These are phyloP conservation scores for Stichodactyla helianthus DNA, from an alignment of 64 coral and sea anemone species.

Conservation along the genomic window DNA sequence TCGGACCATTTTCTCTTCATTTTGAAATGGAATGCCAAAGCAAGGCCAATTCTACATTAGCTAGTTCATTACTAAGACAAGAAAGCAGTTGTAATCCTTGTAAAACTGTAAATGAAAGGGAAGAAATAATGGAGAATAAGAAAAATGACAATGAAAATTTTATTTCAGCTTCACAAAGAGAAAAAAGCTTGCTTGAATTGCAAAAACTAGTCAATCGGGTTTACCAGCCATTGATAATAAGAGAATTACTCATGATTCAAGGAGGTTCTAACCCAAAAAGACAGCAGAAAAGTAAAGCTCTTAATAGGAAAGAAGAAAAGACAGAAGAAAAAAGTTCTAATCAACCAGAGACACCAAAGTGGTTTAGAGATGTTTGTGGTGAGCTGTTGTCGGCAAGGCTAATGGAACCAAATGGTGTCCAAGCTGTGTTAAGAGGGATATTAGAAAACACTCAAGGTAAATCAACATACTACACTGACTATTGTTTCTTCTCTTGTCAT, in stretches of 20 bases:
- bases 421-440: conserved; percentile 65
- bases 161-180: conserved; percentile 41
- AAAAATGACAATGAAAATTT: neutral
- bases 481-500: neutral
- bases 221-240: conserved; percentile 75
- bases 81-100: neutral
- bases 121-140: neutral
- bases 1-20: neutral
- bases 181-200: conserved; percentile 54
- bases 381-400: conserved; percentile 75
- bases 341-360: conserved; percentile 37
- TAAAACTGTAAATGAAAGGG: neutral
- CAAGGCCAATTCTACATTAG: neutral
- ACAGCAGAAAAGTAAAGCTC: conserved; percentile 7
- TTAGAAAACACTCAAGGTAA: conserved; percentile 60
- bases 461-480: neutral
- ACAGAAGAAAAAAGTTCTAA: neutral
- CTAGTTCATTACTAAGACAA: neutral
- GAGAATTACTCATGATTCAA: conserved; percentile 80
- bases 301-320: neutral
- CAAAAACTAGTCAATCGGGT: conserved; percentile 62
- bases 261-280: conserved; percentile 6
- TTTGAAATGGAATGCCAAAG: neutral
- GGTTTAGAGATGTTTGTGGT: conserved; percentile 85
- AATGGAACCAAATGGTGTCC: conserved; percentile 85